Base-by-base conservation (phyloP, 2,797 vertebrate genomes). In the Tamandua tetradactyla region DNA sequence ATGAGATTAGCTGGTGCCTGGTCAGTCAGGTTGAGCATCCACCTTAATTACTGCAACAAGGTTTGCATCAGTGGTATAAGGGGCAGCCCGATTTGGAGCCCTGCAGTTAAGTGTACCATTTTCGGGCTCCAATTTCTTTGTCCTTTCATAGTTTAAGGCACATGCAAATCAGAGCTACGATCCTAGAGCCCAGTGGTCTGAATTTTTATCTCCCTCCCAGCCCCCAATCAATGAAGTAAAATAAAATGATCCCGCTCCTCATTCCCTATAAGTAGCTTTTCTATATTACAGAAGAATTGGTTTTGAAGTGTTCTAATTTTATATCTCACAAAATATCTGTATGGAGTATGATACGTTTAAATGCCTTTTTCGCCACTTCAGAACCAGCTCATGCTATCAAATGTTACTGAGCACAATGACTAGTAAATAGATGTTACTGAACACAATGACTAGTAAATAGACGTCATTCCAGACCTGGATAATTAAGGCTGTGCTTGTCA, bases 291-390 rank as follows among this genome's bases (percentile, higher is more conserved):
- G 32, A 40, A 57, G 27, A 59, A 5, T 37, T 23, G 4, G 7
- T 86, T 93, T 88, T 55, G 30, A 80, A 86, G 23, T 9, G 2
- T 88, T 71, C 59, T 9, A 23, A 57, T 85, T 91, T 59, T 83
- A 4, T 49, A 44, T 72, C 80, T 52, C 8, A 5, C 22, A 57
- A 30, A 32, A 25, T n/a, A 44, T 20, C 30, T 82, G 22, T 37
- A 14, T 23, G 57, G 30, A 71, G 37, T 85, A 30, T 32, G 7
- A 62, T 27, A 30, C 35, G 23, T 55, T 55, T 32, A 32, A 35
- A 20, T 18, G 25, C 35, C 52, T 68, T 49, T 64, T 27, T 8
- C 8, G 10, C 10, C 18, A 9, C 20, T 47, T 62, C n/a, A 40
- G 71, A 89, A 69, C 47, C 52, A 37, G 37, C 30, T 37, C 42